Percentiles rank a stretch among this genome's conserved stretches.
Conservation (phyloP, 2,113 vertebrate species). For the Synchiropus splendidus region DNA sequence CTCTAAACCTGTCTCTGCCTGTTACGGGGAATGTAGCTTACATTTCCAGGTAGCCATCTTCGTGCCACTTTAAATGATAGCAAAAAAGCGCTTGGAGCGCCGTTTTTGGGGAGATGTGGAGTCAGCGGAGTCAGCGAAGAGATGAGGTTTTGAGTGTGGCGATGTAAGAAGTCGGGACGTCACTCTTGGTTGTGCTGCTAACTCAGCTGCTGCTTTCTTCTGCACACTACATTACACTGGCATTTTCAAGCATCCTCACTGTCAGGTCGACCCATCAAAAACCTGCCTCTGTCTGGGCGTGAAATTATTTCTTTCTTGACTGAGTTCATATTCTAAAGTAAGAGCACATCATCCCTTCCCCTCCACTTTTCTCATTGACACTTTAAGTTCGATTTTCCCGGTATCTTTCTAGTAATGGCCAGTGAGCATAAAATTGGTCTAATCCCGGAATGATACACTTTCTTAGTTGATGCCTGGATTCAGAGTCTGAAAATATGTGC, state of each 20-base stretch:
- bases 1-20: constrained; percentile 15
- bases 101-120: constrained; percentile 33
- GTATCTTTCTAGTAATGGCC: constrained; percentile 24
- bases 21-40: constrained; percentile 12
- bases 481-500: no score
- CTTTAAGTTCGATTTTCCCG: constrained; percentile 13
- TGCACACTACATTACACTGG: constrained; percentile 22
- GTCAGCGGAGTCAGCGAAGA: constrained; percentile 18
- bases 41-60: constrained; percentile 33
- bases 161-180: constrained; percentile 40
- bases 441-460: no score
- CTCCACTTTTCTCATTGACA: constrained; percentile 2
- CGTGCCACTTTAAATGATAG: constrained; percentile 38
- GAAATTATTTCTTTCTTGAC: constrained; percentile 41
- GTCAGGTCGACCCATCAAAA: constrained; percentile 33
- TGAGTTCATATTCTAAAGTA: constrained; percentile 29
- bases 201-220: constrained; percentile 41
- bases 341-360: constrained; percentile 27
- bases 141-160: constrained; percentile 8
- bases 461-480: no score
- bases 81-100: constrained; percentile 23
- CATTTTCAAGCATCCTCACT: constrained; percentile 1
- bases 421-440: constrained; percentile 15
- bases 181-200: constrained; percentile 46
- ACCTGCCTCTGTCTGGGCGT: constrained; percentile 21